Conservation (phyloP, 2,113 vertebrate genomes). For the Gavia stellata region DNA sequence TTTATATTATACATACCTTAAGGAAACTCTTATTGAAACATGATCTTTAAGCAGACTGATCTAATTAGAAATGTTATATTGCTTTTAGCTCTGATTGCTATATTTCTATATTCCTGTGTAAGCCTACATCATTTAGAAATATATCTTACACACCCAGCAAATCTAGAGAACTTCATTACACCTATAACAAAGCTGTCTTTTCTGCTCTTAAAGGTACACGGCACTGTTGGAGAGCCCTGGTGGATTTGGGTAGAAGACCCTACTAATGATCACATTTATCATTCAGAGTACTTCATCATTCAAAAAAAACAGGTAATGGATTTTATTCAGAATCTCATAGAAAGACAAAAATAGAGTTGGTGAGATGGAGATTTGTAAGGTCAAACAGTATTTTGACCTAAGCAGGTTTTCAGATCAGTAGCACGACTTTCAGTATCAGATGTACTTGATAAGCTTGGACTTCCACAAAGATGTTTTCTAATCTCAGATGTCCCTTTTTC, state of each 20-base stretch:
- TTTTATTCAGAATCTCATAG: background rate
- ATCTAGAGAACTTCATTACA: background rate
- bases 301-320: slow-evolving; percentile 93
- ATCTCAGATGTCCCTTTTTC: background rate
- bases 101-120: background rate
- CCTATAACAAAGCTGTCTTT: background rate
- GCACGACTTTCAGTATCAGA: background rate
- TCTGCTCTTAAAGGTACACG: slow-evolving; percentile 82
- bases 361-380: background rate
- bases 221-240: slow-evolving; percentile 95
- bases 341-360: background rate
- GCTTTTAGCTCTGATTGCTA: background rate
- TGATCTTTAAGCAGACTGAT: background rate
- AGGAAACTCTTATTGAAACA: background rate
- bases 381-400: background rate
- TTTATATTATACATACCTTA: background rate
- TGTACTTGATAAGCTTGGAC: background rate
- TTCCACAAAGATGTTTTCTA: background rate
- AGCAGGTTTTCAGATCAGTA: background rate
- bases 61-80: background rate
- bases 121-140: background rate
- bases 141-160: background rate
- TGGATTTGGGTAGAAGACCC: slow-evolving; percentile 99
- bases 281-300: slow-evolving; percentile 96
- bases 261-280: slow-evolving; percentile 97